Evolutionary conservation across 2,888 invertebrate species (phyloP), one percentile per base, ranked within the genome.

Genomic region (Amaurobius ferox): DNA sequence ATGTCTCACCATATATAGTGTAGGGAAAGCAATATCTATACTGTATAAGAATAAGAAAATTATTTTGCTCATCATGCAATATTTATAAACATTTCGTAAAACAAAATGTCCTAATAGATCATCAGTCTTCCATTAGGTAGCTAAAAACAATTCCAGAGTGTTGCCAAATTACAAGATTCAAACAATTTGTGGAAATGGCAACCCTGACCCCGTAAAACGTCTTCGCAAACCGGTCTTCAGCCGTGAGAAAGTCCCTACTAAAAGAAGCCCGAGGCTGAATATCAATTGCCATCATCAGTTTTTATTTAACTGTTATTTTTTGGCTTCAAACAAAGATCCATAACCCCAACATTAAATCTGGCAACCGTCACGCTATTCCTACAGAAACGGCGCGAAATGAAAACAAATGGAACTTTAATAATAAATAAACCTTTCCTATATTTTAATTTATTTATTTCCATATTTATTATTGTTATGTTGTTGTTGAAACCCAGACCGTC

Each of bases 221-320:
- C 62, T 77, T 66, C 55, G 40, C 64, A 64, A 71, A 77, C 77
- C 77, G 77, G 77, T 85, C 61, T 71, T 32, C 23, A 39, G 32
- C 76, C 83, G 83, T 85, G 83, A 85, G 83, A 85, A 85, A 77
- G 72, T 77, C 67, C 66, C 71, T 19, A 62, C 67, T 19, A 30
- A 26, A 16, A 26, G n/a, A 3, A 62, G 64, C 64, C 40, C 19
- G 13, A 62, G 62, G 44, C 61, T 62, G 71, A 76, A 77, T 77
- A 77, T 77, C 77, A 77, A 77, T 66, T 48, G 74, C 66, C n/a
- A 66, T 66, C 32, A 40, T 19, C 28, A n/a, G 32, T 62, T 62
- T 35, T 28, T 11, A 23, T 55, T 76, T 62, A 80, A 73, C 80
- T 64, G 80, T 73, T 80, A 40, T 73, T 73, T 61, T 61, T 67